These are phyloP conservation scores for Nestor notabilis DNA, from an alignment of 2,113 vertebrate genomes.

Conservation along the genomic window DNA sequence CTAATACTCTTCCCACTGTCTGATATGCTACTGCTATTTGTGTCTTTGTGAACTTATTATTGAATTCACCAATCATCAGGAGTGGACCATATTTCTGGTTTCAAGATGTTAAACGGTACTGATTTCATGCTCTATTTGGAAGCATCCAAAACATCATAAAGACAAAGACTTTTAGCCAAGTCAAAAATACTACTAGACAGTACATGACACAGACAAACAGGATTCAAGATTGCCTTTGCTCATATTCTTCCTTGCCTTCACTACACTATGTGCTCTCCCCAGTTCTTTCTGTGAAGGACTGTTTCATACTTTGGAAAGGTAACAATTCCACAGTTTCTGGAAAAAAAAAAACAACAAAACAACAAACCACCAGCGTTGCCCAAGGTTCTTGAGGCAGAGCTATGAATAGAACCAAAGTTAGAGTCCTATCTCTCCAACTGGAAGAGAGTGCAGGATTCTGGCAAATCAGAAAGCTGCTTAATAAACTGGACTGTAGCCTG, in stretches of 20 bases:
- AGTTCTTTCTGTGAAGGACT: not conserved
- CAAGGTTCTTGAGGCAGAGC: not conserved
- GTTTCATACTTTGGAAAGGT: not conserved
- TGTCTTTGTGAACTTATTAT: not conserved
- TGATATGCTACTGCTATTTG: not conserved
- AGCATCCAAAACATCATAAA: not conserved
- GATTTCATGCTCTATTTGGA: not conserved
- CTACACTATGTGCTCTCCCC: not conserved
- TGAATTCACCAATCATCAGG: not conserved
- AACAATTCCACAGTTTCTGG: not conserved
- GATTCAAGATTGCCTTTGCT: accelerated
- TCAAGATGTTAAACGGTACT: not conserved
- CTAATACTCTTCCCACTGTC: not conserved
- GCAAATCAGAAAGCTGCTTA: not conserved
- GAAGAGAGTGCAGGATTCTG: not conserved
- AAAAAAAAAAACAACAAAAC: not conserved
- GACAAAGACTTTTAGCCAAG: not conserved
- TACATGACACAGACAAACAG: not conserved
- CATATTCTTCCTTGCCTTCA: not conserved
- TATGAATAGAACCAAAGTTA: not conserved
- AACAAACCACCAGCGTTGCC: not conserved
- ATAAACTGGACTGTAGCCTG: not conserved
- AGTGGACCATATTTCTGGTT: not conserved
- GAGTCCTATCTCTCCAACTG: not conserved
- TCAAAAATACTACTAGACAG: not conserved